phyloP scores from a whole-genome alignment of 2,113 vertebrate species.

The Carlito syrichta region DNA sequence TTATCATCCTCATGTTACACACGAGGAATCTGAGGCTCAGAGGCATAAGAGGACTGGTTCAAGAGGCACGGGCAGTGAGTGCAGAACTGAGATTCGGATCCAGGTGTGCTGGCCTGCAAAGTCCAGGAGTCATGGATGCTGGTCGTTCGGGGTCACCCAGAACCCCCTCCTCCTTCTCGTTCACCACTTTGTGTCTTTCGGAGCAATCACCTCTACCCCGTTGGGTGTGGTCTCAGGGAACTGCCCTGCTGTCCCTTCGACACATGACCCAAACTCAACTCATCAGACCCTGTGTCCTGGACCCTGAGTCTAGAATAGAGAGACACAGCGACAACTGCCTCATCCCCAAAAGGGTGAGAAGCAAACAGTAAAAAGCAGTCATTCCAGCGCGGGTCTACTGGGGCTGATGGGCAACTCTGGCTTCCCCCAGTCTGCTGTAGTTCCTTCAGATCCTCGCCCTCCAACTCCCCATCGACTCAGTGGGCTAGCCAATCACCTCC shows the following conservation, averaged over 20 bases:
- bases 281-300: not conserved
- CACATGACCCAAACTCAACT: not conserved
- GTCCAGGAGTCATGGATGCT: not conserved
- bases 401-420: too few species aligned
- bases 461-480: rapidly evolving
- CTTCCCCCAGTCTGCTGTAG: rapidly evolving
- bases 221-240: not conserved
- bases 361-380: rapidly evolving
- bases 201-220: not conserved
- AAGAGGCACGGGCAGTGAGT: rapidly evolving
- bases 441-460: not conserved
- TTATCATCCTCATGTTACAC: not conserved
- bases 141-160: too few species aligned
- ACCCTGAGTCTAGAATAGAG: not conserved
- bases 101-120: not conserved
- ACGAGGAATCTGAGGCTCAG: not conserved
- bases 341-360: too few species aligned
- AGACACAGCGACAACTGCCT: not conserved
- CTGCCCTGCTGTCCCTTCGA: not conserved
- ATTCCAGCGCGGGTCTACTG: rapidly evolving
- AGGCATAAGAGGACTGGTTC: too few species aligned
- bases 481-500: not conserved
- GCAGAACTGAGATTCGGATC: not conserved
- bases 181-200: not conserved
- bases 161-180: not conserved